phyloP scores from a whole-genome alignment of 2,797 vertebrate species.

The Etheostoma perlongum region DNA sequence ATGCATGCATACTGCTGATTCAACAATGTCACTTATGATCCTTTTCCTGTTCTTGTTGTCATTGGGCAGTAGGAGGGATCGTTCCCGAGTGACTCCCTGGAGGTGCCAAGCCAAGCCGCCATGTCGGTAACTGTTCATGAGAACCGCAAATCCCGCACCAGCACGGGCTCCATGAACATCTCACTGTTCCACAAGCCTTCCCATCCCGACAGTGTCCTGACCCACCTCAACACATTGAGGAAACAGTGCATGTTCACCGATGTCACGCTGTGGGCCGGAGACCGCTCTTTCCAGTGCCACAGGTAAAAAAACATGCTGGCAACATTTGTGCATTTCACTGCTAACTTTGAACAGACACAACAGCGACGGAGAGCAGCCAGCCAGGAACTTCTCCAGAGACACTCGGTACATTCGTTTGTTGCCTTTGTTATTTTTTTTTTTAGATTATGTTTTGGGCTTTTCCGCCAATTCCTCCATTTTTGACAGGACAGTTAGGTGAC shows the following conservation, averaged over 20 bases:
- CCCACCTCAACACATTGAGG: constrained; percentile 92
- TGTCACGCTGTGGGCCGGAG: constrained; percentile 93
- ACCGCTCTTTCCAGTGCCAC: constrained; percentile 93
- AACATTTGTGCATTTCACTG: not conserved
- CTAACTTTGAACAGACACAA: not conserved
- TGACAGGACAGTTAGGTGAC: too few relatives aligned
- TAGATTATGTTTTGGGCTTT: too few relatives aligned
- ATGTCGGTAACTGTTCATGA: constrained; percentile 97
- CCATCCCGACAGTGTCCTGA: constrained; percentile 94
- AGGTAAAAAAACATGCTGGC: constrained; percentile 66
- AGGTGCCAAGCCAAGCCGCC: constrained; percentile 67
- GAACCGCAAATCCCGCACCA: constrained; percentile 94
- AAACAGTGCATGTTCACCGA: constrained; percentile 96
- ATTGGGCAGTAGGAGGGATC: constrained; percentile 59
- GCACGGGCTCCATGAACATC: constrained; percentile 94
- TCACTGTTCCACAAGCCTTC: constrained; percentile 95
- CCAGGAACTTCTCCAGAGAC: too few relatives aligned
- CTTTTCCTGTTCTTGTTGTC: not conserved
- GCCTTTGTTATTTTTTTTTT: not conserved
- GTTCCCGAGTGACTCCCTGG: constrained; percentile 63
- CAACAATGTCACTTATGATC: not conserved
- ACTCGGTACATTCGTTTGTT: too few relatives aligned
- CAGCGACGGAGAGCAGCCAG: not conserved
- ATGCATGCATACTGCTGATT: not conserved
- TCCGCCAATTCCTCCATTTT: too few relatives aligned